phyloP scores from a whole-genome alignment of 2,113 vertebrate species.

The Sceloporus undulatus region DNA sequence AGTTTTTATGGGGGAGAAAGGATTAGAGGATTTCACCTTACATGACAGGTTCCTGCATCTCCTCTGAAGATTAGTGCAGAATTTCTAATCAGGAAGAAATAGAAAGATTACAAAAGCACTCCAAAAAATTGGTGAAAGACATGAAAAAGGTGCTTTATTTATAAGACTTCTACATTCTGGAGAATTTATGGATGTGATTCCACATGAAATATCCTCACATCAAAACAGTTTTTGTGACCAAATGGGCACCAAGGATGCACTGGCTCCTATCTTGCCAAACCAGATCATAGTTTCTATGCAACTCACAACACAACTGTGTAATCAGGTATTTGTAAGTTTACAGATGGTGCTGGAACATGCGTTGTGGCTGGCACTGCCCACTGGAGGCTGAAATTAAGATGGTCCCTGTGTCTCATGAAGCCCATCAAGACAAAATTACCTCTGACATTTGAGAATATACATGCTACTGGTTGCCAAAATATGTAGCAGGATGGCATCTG shows the following conservation, averaged over 20 bases:
- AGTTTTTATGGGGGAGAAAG: constrained; percentile 33
- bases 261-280: constrained; percentile 28
- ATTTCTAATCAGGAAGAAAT: constrained; percentile 24
- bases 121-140: neutral
- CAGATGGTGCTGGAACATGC: neutral
- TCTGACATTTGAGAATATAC: neutral
- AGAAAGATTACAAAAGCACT: neutral
- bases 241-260: neutral
- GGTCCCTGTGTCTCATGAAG: rapidly evolving
- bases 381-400: constrained; percentile 34
- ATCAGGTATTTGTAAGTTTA: constrained; percentile 39
- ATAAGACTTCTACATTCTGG: neutral
- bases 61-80: constrained; percentile 12
- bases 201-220: neutral
- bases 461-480: neutral
- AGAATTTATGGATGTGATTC: neutral
- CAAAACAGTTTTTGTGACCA: neutral
- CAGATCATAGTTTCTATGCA: neutral
- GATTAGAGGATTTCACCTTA: constrained; percentile 49
- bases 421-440: neutral
- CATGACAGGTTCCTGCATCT: constrained; percentile 17
- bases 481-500: neutral
- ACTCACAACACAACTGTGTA: constrained; percentile 27
- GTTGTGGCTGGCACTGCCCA: neutral
- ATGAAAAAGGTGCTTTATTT: neutral